Base-by-base conservation (phyloP, 1,140 invertebrate species). In the Anastrepha obliqua region DNA sequence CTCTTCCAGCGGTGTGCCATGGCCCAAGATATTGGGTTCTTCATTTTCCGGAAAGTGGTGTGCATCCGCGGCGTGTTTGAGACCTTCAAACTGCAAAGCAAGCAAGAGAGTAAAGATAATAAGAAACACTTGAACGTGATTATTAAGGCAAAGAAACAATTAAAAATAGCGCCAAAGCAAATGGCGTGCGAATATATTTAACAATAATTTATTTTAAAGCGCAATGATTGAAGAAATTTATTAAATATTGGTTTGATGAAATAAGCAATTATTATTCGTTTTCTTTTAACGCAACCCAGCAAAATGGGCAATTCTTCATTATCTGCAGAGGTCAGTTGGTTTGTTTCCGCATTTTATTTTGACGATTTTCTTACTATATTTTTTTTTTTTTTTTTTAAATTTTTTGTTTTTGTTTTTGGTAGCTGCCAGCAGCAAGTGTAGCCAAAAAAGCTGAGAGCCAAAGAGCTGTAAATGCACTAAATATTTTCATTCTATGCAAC, bases 31-130 rank as follows among this genome's bases (percentile, higher is more conserved):
- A 85, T 92, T 93, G 44, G 91, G 89, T 88, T 92, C 92, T 90
- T 93, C 92, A 85, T 93, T 90, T 51, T 91, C 91, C 90, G 92
- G 92, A 93, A 93, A 93, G 64, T 93, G 91, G 89, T 92, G 88
- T 60, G 88, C 8, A 74, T 88, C 88, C 15, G 58, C 39, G 47
- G 13, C 65, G 74, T 86, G 64, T 86, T 60, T 86, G 11, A 67
- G 87, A 58, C 87, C 87, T 64, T 88, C 87, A 62, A 74, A 59
- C 87, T 88, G 58, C 29, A 86, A 70, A 70, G 20, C 17, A 51
- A 42, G 9, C 47, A 67, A 55, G 20, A 51, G 4, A 87, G 15
- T 51, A 64, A 88, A 86, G 60, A 74, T 64, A 86, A 5, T 44
- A 87, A 81, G 20, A 85, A 87, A 62, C 29, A 60, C 62, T 64